Evolutionary conservation across 1,140 invertebrate genomes (phyloP), one percentile per base, ranked within the genome.

Genomic region (Asbolus verrucosus): DNA sequence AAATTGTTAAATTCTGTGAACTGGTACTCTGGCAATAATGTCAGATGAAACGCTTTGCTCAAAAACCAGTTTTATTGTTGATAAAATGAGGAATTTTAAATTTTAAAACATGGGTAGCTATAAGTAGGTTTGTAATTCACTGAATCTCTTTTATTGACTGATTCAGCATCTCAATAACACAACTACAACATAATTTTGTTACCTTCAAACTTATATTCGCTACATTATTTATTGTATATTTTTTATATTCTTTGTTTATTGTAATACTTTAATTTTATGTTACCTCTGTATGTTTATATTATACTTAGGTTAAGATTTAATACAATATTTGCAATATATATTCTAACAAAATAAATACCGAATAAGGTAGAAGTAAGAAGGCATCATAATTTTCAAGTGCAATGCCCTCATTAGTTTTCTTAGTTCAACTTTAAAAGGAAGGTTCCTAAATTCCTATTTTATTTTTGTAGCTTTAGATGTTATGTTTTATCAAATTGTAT

Each of bases 211-310:
- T 24, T 54, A 21, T 27, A 27, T 21, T 50, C 27, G 46, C 46
- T 54, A 27, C 46, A 46, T 54, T 54, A 54, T 54, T 54, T 54
- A 54, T 54, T 54, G 21, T 54, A 54, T 54, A 54, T 54, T 54
- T 54, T n/a, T 54, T 54, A 43, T 54, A 54, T 54, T 54, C 46
- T 46, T 46, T 54, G 46, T 54, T 54, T 54, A 36, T 36, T 54
- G 11, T 54, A 46, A 46, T 46, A 54, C 46, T 54, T 54, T 54
- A 54, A 54, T 54, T 54, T 54, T 54, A 54, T 54, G 46, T 54
- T 54, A 54, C 21, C 46, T 54, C 46, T 24, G 8, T 27, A 27
- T 54, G 11, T 54, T 13, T n/a, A n/a, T n/a, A 27, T 54, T 8
- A 11, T 27, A 54, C 16, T 21, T 54, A 54, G 46, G 21, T 54